Evolutionary conservation across 2,797 vertebrate genomes (phyloP).

Genomic region (Coreius guichenoti): DNA sequence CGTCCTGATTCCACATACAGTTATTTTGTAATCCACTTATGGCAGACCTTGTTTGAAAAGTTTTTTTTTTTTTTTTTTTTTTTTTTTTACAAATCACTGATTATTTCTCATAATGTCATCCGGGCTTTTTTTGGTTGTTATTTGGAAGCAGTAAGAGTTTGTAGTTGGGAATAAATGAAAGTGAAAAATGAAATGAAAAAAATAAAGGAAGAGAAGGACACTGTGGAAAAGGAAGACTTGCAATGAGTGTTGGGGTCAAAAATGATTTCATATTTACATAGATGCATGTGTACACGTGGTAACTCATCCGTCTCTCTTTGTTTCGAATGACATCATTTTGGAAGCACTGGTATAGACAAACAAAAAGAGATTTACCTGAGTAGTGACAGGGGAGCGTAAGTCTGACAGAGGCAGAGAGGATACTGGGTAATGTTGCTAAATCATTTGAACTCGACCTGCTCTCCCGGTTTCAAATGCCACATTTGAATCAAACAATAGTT

Average conservation of each 20-base stretch:
- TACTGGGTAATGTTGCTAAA: slow-evolving; percentile 40
- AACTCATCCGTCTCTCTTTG: slow-evolving; percentile 40
- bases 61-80: neutral
- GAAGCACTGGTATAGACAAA: slow-evolving; percentile 65
- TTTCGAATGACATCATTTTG: slow-evolving; percentile 60
- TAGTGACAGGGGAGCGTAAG: slow-evolving; percentile 68
- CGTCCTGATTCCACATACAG: slow-evolving; percentile 68
- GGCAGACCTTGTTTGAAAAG: slow-evolving; percentile 52
- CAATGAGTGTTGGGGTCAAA: slow-evolving; percentile 46
- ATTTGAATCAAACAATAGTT: neutral
- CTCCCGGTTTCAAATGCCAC: slow-evolving; percentile 21
- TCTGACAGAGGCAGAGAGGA: slow-evolving; percentile 47
- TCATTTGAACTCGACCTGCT: neutral
- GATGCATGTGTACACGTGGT: slow-evolving; percentile 32
- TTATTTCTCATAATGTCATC: slow-evolving; percentile 53
- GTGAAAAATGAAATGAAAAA: slow-evolving; percentile 46
- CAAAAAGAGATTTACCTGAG: slow-evolving; percentile 77
- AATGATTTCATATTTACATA: slow-evolving; percentile 53
- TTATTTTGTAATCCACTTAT: slow-evolving; percentile 64
- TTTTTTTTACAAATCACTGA: slow-evolving; percentile 39
- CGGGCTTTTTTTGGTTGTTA: slow-evolving; percentile 62
- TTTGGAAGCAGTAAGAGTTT: slow-evolving; percentile 61
- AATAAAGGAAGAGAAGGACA: slow-evolving; percentile 37
- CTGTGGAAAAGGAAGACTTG: slow-evolving; percentile 55
- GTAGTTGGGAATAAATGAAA: slow-evolving; percentile 37